Conservation (phyloP, 2,797 vertebrate genomes). For the Gila robusta region DNA sequence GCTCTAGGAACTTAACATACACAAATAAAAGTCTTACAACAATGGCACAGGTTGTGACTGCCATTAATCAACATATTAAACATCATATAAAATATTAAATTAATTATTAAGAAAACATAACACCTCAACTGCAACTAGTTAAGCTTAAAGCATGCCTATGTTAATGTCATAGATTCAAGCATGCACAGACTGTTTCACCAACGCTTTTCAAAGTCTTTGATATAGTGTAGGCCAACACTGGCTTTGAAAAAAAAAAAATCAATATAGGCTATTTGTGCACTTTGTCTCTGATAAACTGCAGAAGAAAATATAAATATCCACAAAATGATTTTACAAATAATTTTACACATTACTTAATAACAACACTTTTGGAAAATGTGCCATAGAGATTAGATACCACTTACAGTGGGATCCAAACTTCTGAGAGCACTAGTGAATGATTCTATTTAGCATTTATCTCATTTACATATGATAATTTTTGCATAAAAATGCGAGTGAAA, state of each 20-base stretch:
- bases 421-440: not conserved
- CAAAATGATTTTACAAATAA: not conserved
- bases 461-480: not conserved
- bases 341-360: constrained; percentile 1
- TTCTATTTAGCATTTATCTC: not conserved
- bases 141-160: not conserved
- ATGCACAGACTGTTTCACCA: not conserved
- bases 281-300: not conserved
- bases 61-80: not conserved
- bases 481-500: not conserved
- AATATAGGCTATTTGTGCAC: not conserved
- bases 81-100: not conserved
- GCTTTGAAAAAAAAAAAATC: not conserved
- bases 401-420: not conserved
- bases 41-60: not conserved
- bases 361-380: not conserved
- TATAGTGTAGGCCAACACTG: not conserved
- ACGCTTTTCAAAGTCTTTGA: not conserved
- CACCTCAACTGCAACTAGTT: not conserved
- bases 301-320: not conserved
- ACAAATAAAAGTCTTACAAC: not conserved
- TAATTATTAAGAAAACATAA: not conserved
- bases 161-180: not conserved
- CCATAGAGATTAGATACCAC: not conserved
- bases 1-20: not conserved